Evolutionary conservation across 2,888 invertebrate genomes (phyloP), one percentile per base, ranked within the genome.

Genomic region (Teleogryllus oceanicus): DNA sequence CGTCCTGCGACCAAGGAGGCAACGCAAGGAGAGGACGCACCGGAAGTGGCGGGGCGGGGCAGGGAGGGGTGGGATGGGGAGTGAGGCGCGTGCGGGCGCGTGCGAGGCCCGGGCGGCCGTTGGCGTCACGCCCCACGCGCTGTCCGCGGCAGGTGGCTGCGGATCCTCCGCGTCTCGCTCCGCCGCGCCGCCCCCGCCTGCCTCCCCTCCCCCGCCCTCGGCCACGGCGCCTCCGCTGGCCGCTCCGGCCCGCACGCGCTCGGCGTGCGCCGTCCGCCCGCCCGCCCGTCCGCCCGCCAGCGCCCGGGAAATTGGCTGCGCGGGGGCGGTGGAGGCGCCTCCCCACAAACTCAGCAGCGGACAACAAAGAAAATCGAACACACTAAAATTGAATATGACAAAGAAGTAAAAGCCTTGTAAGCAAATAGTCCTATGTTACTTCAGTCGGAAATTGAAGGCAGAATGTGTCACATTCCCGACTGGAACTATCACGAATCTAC

Each of bases 101-200:
- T 37, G 37, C 37, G 62, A 18, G 62, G 62, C n/a, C 16, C 16
- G 62, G 62, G n/a, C 62, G 62, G 13, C 62, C 62, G 62, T 62
- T 62, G 62, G 62, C 62, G 62, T 62, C 62, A 62, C 62, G 62
- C 62, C n/a, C 62, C 62, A 18, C n/a, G 12, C n/a, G 16, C 16
- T 11, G n/a, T 3, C 13, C 5, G 62, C n/a, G 62, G 62, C 62
- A 62, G 62, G 62, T 62, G 62, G 62, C 62, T 62, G 62, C 62
- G 62, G 62, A 13, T 62, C 62, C 62, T 62, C n/a, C 62, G 62
- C 62, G 62, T 62, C 62, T 62, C 62, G 62, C 62, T 62, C 62
- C 62, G 62, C 62, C 62, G 62, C 62, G 16, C 62, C 62, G n/a
- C 62, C 62, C 13, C 62, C 13, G 16, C 62, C 62, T 2, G 2